Percentiles rank a stretch among this genome's conserved stretches.
Evolutionary conservation across 1,140 invertebrate genomes (phyloP).

Genomic region (Sitophilus oryzae): DNA sequence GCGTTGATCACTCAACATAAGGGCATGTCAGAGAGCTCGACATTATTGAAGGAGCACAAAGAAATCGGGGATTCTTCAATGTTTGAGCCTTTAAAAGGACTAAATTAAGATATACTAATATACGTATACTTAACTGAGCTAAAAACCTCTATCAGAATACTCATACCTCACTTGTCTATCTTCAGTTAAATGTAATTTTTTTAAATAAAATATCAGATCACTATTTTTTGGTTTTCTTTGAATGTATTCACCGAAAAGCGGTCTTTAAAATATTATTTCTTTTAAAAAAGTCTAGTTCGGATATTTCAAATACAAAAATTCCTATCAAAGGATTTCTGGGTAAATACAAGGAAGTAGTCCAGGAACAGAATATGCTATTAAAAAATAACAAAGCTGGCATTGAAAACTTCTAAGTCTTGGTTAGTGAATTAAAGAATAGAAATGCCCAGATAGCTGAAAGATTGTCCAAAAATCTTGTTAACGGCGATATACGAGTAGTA

Average conservation of each 20-base stretch:
- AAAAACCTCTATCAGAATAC: not conserved
- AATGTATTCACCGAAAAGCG: too few species aligned
- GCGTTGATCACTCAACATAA: conserved; percentile 26
- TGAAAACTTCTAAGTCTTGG: conserved; percentile 14
- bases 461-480: conserved; percentile 8
- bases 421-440: conserved; percentile 15
- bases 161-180: too few species aligned
- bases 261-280: too few species aligned
- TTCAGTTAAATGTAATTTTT: too few species aligned
- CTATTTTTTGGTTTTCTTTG: too few species aligned
- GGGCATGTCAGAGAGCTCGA: not conserved
- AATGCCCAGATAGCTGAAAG: conserved; percentile 6
- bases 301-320: conserved; percentile 30
- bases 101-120: not conserved
- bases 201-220: too few species aligned
- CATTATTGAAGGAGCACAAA: not conserved
- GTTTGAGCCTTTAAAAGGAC: conserved; percentile 15
- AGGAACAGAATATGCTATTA: conserved; percentile 20
- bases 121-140: not conserved
- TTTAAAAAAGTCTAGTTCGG: too few species aligned
- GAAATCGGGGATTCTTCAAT: not conserved
- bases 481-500: conserved; percentile 16
- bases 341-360: conserved; percentile 17
- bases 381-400: conserved; percentile 15
- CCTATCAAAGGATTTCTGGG: conserved; percentile 19